A percentile compares a stretch with the other conserved stretches of the same genome.
Evolutionary conservation across 2,113 vertebrate species (phyloP).

Genomic region (Acanthochromis polyacanthus): DNA sequence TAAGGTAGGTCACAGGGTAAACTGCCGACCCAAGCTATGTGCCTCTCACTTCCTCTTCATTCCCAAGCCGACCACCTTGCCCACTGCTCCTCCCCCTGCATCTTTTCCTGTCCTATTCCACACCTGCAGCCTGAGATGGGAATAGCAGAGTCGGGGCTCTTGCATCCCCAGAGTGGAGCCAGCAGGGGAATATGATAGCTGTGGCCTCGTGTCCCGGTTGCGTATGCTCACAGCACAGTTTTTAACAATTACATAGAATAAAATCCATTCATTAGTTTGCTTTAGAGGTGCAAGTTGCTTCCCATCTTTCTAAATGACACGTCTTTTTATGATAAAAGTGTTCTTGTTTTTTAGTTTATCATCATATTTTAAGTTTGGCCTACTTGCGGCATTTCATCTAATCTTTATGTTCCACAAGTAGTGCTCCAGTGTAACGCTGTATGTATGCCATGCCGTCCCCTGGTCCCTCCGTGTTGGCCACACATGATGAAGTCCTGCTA

Average conservation of each 20-base stretch:
- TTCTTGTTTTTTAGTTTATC: background rate
- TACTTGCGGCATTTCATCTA: slow-evolving; percentile 8
- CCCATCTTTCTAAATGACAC: background rate
- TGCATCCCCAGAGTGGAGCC: slow-evolving; percentile 63
- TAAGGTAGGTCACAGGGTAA: slow-evolving; percentile 28
- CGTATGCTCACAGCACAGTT: background rate
- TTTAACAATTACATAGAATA: background rate
- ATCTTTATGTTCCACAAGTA: slow-evolving; percentile 51
- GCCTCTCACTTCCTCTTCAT: slow-evolving; percentile 48
- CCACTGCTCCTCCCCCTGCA: slow-evolving; percentile 63
- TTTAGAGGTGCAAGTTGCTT: background rate
- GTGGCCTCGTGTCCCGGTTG: slow-evolving; percentile 35
- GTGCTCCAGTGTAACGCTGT: slow-evolving; percentile 20
- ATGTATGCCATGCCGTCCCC: slow-evolving; percentile 73
- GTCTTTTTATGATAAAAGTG: background rate
- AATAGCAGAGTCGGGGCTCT: slow-evolving; percentile 65
- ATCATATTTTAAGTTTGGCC: slow-evolving; percentile 22
- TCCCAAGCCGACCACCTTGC: slow-evolving; percentile 54
- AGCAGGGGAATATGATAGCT: slow-evolving; percentile 62
- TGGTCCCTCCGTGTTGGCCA: slow-evolving; percentile 49
- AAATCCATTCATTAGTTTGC: background rate
- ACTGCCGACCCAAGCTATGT: slow-evolving; percentile 50
- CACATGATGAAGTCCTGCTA: slow-evolving; percentile 64
- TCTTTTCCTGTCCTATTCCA: slow-evolving; percentile 73
- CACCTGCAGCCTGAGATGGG: slow-evolving; percentile 85